These are phyloP conservation scores for Musca domestica DNA, from an alignment of 1,140 invertebrate species.

Conservation along the genomic window DNA sequence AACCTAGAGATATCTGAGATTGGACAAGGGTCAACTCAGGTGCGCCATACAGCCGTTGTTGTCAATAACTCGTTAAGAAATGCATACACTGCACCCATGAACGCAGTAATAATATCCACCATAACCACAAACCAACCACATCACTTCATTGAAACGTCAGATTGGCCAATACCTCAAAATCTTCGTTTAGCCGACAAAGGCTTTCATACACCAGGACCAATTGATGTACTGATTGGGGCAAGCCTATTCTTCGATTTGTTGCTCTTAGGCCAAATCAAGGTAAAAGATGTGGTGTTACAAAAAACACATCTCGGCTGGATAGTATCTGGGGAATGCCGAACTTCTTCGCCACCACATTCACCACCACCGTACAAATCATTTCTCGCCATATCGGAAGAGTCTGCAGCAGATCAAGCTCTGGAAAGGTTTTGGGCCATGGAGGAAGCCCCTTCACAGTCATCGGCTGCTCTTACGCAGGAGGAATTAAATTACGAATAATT, in stretches of 20 bases:
- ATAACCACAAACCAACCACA: neutral
- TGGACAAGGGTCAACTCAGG: too few species aligned
- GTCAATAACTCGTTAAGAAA: neutral
- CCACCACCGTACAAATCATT: neutral
- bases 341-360: neutral
- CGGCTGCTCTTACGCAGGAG: neutral
- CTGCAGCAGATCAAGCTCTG: neutral
- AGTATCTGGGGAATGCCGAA: neutral
- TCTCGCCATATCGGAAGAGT: neutral
- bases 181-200: neutral
- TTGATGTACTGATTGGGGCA: neutral
- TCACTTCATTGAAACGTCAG: neutral
- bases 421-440: neutral
- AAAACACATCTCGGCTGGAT: constrained; percentile 9
- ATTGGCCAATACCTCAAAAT: constrained; percentile 1
- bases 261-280: too few species aligned
- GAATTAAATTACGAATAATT: neutral
- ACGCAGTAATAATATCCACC: neutral
- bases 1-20: neutral
- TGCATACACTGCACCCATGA: neutral
- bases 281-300: too few species aligned
- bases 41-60: neutral
- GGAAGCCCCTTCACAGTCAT: neutral
- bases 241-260: neutral
- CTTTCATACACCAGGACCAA: neutral